A percentile compares a stretch with the other conserved stretches of the same genome.
phyloP scores from a whole-genome alignment of 2,113 vertebrate genomes.

The Elachura formosa region DNA sequence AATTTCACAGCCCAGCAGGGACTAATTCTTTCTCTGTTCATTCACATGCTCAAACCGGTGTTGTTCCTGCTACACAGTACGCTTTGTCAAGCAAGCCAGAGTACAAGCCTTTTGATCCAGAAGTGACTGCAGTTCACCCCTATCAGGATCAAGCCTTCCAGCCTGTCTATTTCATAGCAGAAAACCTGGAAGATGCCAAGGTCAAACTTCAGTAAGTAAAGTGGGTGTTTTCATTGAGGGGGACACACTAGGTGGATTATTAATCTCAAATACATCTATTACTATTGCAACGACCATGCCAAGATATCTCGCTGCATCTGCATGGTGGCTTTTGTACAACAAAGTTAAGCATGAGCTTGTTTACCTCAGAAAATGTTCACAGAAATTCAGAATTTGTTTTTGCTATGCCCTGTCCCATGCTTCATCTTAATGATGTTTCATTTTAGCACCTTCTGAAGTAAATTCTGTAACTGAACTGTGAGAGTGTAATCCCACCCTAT shows the following conservation, averaged over 20 bases:
- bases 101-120: slow-evolving; percentile 76
- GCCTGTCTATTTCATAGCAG: slow-evolving; percentile 81
- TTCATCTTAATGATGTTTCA: neutral
- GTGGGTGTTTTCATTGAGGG: neutral
- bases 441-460: neutral
- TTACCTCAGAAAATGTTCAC: neutral
- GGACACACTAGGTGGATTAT: neutral
- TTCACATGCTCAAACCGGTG: neutral
- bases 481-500: neutral
- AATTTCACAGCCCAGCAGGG: neutral
- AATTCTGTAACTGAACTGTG: neutral
- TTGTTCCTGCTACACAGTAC: slow-evolving; percentile 58
- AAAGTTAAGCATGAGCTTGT: neutral
- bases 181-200: slow-evolving; percentile 84
- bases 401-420: neutral
- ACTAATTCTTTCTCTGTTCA: neutral
- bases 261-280: neutral
- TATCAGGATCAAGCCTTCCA: slow-evolving; percentile 83
- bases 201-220: slow-evolving; percentile 73
- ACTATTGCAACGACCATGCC: neutral
- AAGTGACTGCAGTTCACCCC: slow-evolving; percentile 73
- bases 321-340: neutral
- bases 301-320: neutral
- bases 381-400: neutral
- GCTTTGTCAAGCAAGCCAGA: slow-evolving; percentile 79